phyloP scores from a whole-genome alignment of 1,140 invertebrate genomes.

The Tetragnatha versicolor region DNA sequence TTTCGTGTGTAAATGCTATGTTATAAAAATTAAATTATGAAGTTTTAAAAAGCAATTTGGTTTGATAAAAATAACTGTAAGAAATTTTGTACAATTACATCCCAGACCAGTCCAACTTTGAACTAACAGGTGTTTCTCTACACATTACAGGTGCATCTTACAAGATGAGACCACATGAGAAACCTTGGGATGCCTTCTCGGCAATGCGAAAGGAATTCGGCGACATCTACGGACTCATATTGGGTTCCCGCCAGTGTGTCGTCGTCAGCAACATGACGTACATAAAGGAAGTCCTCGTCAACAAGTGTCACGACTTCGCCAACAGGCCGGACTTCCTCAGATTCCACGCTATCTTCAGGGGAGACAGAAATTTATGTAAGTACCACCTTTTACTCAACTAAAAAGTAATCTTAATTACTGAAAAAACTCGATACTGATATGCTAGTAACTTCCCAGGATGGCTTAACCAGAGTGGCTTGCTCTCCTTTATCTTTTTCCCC shows the following conservation, averaged over 20 bases:
- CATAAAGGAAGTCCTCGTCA: slow-evolving; percentile 80
- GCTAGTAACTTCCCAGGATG: too few relatives aligned
- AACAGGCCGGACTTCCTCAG: slow-evolving; percentile 81
- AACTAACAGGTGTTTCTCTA: too few relatives aligned
- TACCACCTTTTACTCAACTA: not conserved
- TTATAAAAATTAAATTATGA: too few relatives aligned
- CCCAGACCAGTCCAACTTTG: too few relatives aligned
- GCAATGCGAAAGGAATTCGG: slow-evolving; percentile 75
- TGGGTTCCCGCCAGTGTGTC: slow-evolving; percentile 76
- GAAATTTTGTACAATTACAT: too few relatives aligned
- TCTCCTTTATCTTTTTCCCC: too few relatives aligned
- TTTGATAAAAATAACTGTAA: too few relatives aligned
- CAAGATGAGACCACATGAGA: slow-evolving; percentile 71
- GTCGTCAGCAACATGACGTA: slow-evolving; percentile 78
- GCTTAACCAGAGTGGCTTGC: too few relatives aligned
- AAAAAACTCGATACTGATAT: too few relatives aligned
- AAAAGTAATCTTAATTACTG: not conserved
- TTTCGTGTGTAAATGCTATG: too few relatives aligned
- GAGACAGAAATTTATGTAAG: slow-evolving; percentile 77
- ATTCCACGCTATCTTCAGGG: slow-evolving; percentile 72
- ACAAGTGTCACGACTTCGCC: slow-evolving; percentile 80
- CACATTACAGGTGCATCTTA: slow-evolving; percentile 78
- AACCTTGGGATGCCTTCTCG: slow-evolving; percentile 78
- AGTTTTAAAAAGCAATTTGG: too few relatives aligned
- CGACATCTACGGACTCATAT: slow-evolving; percentile 75